Evolutionary conservation across 2,113 vertebrate species (phyloP), one percentile per base, ranked within the genome.

Genomic region (Azemiops feae): DNA sequence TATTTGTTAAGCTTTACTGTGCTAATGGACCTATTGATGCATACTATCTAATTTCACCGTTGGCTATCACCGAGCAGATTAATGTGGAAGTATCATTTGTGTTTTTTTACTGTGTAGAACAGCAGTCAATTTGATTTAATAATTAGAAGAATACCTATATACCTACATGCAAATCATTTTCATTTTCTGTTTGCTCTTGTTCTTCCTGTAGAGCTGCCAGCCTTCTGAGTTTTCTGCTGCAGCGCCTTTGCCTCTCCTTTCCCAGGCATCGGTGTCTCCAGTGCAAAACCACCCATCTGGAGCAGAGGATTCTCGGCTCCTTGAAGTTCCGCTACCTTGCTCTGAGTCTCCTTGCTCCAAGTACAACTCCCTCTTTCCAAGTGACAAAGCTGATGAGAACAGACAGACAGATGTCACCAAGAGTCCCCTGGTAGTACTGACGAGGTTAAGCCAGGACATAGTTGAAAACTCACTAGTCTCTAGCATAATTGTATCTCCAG

Each of bases 401-500:
- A 94, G 97, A 96, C 96, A 96, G 94, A 95, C 87, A 95, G 96
- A 97, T 96, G 96, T 95, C 10, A 30, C 97, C 95, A 89, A 95
- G 88, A 97, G 97, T 89, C 96, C 97, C 94, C 94, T 97, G 81
- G 96, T 98, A 93, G 91, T 97, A 91, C 95, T 98, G 96, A 97
- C 92, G 96, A 97, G 96, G 92, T 97, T 98, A 95, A 98, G 97
- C 95, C 96, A 97, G 94, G 97, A 98, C 95, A 94, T 98, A 20
- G 95, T 97, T 94, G 97, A 97, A 94, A 96, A 94, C 93, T 97
- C 97, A 54, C 94, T 96, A 96, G 96, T 96, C 95, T 96, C 97
- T 93, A 97, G 96, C 93, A 95, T 98, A 96, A 96, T 97, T 90
- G 96, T 98, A 95, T 96, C 97, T 96, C 95, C 96, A 2, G 97